Evolutionary conservation across 1,140 invertebrate genomes (phyloP), one percentile per base, ranked within the genome.

Genomic region (Acyrthosiphon pisum): DNA sequence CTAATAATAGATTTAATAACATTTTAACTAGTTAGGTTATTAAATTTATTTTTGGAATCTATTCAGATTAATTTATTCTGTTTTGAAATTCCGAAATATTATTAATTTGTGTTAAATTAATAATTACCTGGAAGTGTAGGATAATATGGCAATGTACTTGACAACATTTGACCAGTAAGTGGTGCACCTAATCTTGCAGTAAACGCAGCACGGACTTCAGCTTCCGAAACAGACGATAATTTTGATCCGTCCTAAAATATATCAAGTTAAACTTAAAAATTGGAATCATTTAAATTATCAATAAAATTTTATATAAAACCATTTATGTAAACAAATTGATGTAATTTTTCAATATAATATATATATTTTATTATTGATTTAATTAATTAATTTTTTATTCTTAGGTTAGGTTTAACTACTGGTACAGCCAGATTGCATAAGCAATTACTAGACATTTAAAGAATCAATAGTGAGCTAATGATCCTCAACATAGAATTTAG

Each of bases 71-170:
- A 50, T 50, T 14, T 18, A 50, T 50, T 68, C n/a, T n/a, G 18
- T n/a, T 68, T 68, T n/a, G 0, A n/a, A 68, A 14, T 18, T 68
- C 30, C n/a, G n/a, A n/a, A 68, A n/a, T 18, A 68, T 68, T n/a
- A 68, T 18, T 68, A 1, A 53, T 53, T 53, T 76, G 2, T 30
- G 30, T n/a, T 76, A 76, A 76, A n/a, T 76, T 37, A 90, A 26
- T 44, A 90, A 50, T 94, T 94, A 94, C 96, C 96, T 94, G 97
- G 96, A 94, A 97, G 95, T 76, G 97, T 96, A 92, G 97, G 97
- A 95, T 97, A 98, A 95, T 97, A 97, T 53, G 97, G 97, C 94
- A 97, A 95, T 14, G 97, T 97, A 83, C 97, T 96, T 4, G 97
- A 96, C 93, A 97, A 95, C 95, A 98, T 97, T 94, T 97, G 96